These are phyloP conservation scores for Ophioninae sp. DNA, from an alignment of 2,888 invertebrate species.

Conservation along the genomic window DNA sequence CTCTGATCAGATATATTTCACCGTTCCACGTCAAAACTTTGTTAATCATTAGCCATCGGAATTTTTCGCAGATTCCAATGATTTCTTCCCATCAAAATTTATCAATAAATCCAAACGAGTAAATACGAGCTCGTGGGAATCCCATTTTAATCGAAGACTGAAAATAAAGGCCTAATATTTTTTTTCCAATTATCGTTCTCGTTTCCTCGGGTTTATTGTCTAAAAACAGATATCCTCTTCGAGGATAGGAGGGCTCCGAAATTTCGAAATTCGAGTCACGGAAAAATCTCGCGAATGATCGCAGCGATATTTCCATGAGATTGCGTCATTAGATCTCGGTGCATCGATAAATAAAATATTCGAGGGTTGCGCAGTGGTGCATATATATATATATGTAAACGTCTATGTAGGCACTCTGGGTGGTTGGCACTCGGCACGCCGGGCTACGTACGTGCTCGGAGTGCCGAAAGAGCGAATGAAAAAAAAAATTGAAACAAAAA, in stretches of 20 bases:
- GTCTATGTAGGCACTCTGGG: constrained; percentile 42
- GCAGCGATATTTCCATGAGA: constrained; percentile 21
- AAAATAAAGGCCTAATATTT: background rate
- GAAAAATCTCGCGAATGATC: background rate
- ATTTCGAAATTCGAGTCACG: background rate
- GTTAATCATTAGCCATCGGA: background rate
- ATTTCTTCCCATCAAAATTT: background rate
- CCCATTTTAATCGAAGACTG: background rate
- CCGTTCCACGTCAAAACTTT: background rate
- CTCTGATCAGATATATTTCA: background rate
- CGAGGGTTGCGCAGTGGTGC: constrained; percentile 39
- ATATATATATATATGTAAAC: background rate
- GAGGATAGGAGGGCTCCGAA: background rate
- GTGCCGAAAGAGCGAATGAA: constrained; percentile 53
- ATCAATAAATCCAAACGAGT: no score
- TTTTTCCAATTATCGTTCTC: background rate
- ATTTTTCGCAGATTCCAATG: background rate
- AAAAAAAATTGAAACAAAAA: constrained; percentile 17
- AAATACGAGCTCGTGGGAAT: no score
- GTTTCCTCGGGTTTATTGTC: background rate
- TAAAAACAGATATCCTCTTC: background rate
- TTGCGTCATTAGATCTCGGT: constrained; percentile 35
- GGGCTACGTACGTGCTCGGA: constrained; percentile 54
- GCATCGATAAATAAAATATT: constrained; percentile 44
- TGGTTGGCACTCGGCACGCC: constrained; percentile 55